Evolutionary conservation across 2,113 vertebrate species (phyloP).

Genomic region (Regulus satrapa): DNA sequence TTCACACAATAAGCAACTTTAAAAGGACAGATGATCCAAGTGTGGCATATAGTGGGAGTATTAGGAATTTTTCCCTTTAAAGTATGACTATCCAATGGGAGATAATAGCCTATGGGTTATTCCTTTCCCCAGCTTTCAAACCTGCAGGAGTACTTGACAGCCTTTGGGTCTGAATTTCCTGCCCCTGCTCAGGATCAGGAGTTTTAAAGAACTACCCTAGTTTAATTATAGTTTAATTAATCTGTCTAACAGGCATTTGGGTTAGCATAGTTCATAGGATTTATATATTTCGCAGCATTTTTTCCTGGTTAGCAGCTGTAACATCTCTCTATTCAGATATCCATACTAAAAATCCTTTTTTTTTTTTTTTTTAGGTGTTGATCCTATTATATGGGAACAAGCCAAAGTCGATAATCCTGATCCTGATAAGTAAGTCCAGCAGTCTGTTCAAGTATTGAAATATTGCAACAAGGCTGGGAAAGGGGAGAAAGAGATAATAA

Average conservation of each 20-base stretch:
- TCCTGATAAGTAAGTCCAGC: constrained; percentile 86
- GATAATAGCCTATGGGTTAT: background rate
- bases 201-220: background rate
- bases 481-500: background rate
- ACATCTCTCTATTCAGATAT: background rate
- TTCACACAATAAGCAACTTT: background rate
- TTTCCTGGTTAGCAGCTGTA: background rate
- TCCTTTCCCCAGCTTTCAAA: background rate
- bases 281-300: background rate
- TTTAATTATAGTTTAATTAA: background rate
- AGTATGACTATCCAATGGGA: background rate
- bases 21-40: background rate
- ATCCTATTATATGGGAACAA: constrained; percentile 98
- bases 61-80: background rate
- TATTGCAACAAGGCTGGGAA: background rate
- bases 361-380: constrained; percentile 81
- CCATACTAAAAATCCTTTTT: background rate
- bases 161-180: background rate
- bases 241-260: background rate
- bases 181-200: background rate
- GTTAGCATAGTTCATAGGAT: background rate
- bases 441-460: background rate
- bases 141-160: background rate
- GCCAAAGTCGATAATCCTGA: constrained; percentile 98
- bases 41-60: background rate